These are phyloP conservation scores for Lithophane leautieri DNA, from an alignment of 2,888 invertebrate genomes.

Conservation along the genomic window DNA sequence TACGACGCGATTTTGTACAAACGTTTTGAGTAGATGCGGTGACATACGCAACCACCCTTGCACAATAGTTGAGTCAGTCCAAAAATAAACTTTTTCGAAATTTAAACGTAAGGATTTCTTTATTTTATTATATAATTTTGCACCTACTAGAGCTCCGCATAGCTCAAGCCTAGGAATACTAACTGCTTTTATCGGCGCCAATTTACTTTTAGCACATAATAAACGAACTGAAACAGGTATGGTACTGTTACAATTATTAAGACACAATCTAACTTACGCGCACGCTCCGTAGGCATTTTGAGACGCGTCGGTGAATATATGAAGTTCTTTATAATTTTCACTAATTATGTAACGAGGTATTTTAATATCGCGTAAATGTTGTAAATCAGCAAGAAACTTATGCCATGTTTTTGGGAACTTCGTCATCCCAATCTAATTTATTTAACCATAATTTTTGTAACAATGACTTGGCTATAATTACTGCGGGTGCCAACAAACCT, in stretches of 20 bases:
- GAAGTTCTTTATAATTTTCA: neutral
- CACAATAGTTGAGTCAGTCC: constrained; percentile 1
- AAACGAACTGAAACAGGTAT: too few species aligned
- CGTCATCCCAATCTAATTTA: constrained; percentile 2
- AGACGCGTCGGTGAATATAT: neutral
- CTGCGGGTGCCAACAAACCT: neutral
- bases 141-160: neutral
- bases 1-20: neutral
- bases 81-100: constrained; percentile 6
- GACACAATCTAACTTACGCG: neutral
- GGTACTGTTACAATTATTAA: neutral
- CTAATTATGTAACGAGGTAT: neutral
- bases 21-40: constrained; percentile 1
- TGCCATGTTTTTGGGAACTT: constrained; percentile 2
- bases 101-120: neutral
- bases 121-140: constrained; percentile 1
- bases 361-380: constrained; percentile 1
- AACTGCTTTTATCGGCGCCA: too few species aligned
- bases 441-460: constrained; percentile 6
- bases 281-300: neutral
- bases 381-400: neutral
- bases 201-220: too few species aligned
- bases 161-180: too few species aligned
- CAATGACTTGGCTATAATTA: neutral
- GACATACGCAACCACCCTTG: neutral